These are phyloP conservation scores for Cabera pusaria DNA, from an alignment of 2,888 invertebrate species.

Conservation along the genomic window DNA sequence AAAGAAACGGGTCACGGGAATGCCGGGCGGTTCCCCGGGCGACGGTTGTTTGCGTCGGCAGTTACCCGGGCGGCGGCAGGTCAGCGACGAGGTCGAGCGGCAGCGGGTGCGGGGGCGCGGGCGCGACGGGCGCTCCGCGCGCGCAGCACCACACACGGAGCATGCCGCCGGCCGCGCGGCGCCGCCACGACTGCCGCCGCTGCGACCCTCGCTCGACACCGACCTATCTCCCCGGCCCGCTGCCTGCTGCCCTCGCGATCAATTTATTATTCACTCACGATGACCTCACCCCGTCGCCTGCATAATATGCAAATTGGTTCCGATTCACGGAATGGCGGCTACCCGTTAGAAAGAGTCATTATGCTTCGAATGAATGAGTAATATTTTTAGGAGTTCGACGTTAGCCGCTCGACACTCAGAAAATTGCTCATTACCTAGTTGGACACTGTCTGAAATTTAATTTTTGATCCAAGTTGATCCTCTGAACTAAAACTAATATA, in stretches of 20 bases:
- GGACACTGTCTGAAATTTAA: no score
- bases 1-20: conserved; percentile 33
- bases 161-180: conserved; percentile 69
- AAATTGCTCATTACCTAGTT: no score
- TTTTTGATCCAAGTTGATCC: no score
- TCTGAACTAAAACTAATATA: no score
- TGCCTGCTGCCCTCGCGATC: conserved; percentile 41
- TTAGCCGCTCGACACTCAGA: no score
- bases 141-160: conserved; percentile 63
- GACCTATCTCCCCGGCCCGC: conserved; percentile 31
- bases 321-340: conserved; percentile 4
- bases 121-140: conserved; percentile 48
- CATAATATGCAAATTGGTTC: conserved; percentile 63
- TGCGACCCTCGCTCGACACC: conserved; percentile 26
- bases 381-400: no score
- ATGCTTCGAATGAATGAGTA: not conserved
- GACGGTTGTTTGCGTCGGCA: conserved; percentile 15
- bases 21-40: no score
- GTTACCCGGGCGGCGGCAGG: conserved; percentile 70
- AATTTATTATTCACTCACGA: conserved; percentile 55
- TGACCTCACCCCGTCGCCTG: conserved; percentile 59
- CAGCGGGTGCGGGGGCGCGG: conserved; percentile 42
- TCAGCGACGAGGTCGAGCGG: conserved; percentile 72
- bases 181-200: conserved; percentile 63
- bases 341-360: conserved; percentile 5